Conservation (phyloP, 2,888 invertebrate genomes). For the Sisyra terminalis region DNA sequence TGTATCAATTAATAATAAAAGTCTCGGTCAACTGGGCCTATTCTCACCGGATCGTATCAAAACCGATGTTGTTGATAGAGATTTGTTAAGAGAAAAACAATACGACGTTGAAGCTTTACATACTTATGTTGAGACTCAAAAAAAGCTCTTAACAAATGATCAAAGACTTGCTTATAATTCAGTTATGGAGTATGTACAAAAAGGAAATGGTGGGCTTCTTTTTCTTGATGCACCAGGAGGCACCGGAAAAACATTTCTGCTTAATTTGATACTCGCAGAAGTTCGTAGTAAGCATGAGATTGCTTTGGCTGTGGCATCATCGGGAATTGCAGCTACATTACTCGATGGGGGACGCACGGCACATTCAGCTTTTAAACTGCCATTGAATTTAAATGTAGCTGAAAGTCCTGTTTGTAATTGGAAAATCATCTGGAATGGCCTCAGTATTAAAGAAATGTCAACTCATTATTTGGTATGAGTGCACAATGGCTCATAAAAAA, state of each 20-base stretch:
- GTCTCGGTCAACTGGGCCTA: constrained; percentile 17
- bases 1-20: background rate
- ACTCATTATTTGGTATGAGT: constrained; percentile 17
- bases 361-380: constrained; percentile 16
- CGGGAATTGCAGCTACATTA: constrained; percentile 19
- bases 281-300: constrained; percentile 14
- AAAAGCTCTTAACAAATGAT: background rate
- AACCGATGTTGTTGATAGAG: constrained; percentile 13
- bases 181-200: constrained; percentile 15
- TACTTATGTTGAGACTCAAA: no score
- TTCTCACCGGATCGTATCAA: constrained; percentile 11
- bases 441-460: constrained; percentile 14
- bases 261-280: constrained; percentile 15
- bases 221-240: constrained; percentile 21
- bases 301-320: constrained; percentile 16
- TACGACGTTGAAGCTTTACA: no score
- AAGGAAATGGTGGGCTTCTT: constrained; percentile 11
- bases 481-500: constrained; percentile 15
- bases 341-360: constrained; percentile 16
- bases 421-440: no score
- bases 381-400: constrained; percentile 6
- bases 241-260: constrained; percentile 15
- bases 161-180: constrained; percentile 15
- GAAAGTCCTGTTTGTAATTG: constrained; percentile 11
- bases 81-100: constrained; percentile 16